Evolutionary conservation across 2,797 vertebrate species (phyloP).

Genomic region (Lycodopsis pacificus): DNA sequence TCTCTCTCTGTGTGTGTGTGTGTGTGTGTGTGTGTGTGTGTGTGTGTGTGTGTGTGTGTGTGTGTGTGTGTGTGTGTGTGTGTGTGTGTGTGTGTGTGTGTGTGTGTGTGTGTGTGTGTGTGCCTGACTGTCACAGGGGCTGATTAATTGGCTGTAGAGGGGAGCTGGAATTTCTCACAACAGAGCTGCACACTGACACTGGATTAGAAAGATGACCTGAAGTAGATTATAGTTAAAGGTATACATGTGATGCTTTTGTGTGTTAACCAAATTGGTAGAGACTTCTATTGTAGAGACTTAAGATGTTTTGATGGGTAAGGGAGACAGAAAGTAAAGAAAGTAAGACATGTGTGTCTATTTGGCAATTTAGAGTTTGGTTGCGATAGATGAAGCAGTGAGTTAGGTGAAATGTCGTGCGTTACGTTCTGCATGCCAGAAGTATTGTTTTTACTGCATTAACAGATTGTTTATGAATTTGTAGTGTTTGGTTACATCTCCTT

Average conservation of each 20-base stretch:
- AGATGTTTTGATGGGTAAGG: not conserved
- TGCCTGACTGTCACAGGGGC: constrained; percentile 30
- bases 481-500: not conserved
- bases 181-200: constrained; percentile 7
- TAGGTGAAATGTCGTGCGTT: not conserved
- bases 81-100: too few species aligned
- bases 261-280: not conserved
- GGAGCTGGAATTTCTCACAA: constrained; percentile 27
- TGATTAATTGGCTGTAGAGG: constrained; percentile 41
- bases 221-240: constrained; percentile 4
- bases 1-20: not conserved
- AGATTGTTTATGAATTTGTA: not conserved
- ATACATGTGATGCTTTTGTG: constrained; percentile 8
- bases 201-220: constrained; percentile 23
- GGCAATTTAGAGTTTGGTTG: not conserved
- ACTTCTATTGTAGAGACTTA: not conserved
- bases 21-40: too few species aligned
- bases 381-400: not conserved
- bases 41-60: not conserved
- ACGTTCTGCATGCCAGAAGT: too few species aligned
- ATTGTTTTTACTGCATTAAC: not conserved
- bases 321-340: not conserved
- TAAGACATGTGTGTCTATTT: not conserved
- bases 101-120: not conserved
- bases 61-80: too few species aligned